phyloP scores from a whole-genome alignment of 2,888 invertebrate species.

The Tetragnatha montana region DNA sequence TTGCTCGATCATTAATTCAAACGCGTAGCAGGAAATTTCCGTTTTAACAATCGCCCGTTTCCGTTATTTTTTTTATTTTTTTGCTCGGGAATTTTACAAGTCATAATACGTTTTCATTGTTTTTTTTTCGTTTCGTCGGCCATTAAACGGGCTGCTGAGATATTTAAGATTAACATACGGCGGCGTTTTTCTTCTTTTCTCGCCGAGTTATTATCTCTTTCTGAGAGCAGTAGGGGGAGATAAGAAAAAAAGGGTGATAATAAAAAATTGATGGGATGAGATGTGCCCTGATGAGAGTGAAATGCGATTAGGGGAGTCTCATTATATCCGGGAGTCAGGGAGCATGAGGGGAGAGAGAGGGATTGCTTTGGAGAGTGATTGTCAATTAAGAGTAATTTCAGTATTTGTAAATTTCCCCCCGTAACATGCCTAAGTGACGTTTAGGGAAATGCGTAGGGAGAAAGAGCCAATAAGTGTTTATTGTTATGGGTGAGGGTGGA shows the following conservation, averaged over 20 bases:
- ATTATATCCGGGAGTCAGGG: neutral
- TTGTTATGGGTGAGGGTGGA: too few relatives aligned
- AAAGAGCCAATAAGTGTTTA: too few relatives aligned
- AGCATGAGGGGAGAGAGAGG: neutral
- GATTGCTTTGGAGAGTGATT: neutral
- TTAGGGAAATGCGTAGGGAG: too few relatives aligned
- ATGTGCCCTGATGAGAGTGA: neutral
- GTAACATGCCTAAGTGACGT: too few relatives aligned
- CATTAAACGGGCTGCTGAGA: slow-evolving; percentile 25
- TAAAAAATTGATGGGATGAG: neutral
- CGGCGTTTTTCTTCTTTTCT: neutral
- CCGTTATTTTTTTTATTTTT: slow-evolving; percentile 5
- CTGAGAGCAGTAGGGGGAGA: too few relatives aligned
- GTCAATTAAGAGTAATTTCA: neutral
- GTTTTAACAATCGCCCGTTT: slow-evolving; percentile 14
- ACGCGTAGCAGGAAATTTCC: slow-evolving; percentile 38
- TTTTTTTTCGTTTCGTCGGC: slow-evolving; percentile 18
- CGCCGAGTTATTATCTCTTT: slow-evolving; percentile 1
- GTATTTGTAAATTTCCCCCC: neutral
- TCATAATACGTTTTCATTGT: slow-evolving; percentile 21
- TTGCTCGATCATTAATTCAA: slow-evolving; percentile 50
- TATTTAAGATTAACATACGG: slow-evolving; percentile 41
- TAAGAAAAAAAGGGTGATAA: neutral
- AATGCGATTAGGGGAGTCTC: slow-evolving; percentile 3
- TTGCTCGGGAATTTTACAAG: slow-evolving; percentile 33